Conservation (phyloP, 2,888 invertebrate genomes). For the Parnassius mnemosyne region DNA sequence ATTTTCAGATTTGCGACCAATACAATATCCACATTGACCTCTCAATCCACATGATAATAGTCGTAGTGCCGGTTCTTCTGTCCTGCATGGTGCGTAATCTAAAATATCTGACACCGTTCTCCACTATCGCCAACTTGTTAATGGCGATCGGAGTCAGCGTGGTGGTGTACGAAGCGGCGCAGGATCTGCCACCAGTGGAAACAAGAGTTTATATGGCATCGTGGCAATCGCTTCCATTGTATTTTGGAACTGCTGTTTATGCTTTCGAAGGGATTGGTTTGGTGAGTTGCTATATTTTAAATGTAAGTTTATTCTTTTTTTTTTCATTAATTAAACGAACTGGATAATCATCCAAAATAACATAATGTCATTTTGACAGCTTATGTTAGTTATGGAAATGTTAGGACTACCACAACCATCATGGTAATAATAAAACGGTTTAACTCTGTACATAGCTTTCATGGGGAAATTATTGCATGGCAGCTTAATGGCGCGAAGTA, state of each 20-base stretch:
- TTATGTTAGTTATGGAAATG: too few relatives aligned
- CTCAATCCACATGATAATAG: slow-evolving; percentile 86
- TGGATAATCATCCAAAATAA: too few relatives aligned
- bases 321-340: too few relatives aligned
- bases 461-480: too few relatives aligned
- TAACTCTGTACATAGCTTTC: too few relatives aligned
- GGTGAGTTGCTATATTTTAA: slow-evolving; percentile 69
- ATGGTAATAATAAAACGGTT: too few relatives aligned
- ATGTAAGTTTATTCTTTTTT: too few relatives aligned
- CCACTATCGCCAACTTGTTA: slow-evolving; percentile 93
- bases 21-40: slow-evolving; percentile 83
- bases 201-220: slow-evolving; percentile 82
- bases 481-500: too few relatives aligned
- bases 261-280: slow-evolving; percentile 98
- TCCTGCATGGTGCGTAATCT: slow-evolving; percentile 91
- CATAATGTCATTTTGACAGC: too few relatives aligned
- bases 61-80: slow-evolving; percentile 86
- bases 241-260: slow-evolving; percentile 97
- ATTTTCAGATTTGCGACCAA: slow-evolving; percentile 83
- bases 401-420: too few relatives aligned
- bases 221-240: slow-evolving; percentile 87
- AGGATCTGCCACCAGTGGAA: slow-evolving; percentile 84
- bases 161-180: slow-evolving; percentile 87
- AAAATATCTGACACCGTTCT: slow-evolving; percentile 94
- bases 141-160: slow-evolving; percentile 87